These are phyloP conservation scores for Jacana jacana DNA, from an alignment of 2,113 vertebrate genomes.

Conservation along the genomic window DNA sequence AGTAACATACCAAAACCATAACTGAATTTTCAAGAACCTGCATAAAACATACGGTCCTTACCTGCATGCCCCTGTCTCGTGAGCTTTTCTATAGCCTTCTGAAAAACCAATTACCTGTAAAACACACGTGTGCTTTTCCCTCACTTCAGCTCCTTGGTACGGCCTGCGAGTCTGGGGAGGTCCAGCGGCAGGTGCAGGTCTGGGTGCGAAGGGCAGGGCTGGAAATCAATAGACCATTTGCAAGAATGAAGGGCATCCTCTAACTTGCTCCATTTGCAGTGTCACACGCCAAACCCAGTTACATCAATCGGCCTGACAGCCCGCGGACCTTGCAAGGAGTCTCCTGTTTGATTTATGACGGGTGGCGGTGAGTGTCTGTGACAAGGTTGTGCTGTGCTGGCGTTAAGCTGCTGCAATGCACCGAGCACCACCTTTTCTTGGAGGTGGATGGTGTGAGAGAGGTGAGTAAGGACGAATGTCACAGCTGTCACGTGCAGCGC, in stretches of 20 bases:
- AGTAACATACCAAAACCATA: not conserved
- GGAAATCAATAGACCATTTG: not conserved
- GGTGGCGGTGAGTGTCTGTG: not conserved
- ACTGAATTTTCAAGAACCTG: not conserved
- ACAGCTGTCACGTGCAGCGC: not conserved
- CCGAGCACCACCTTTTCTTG: not conserved
- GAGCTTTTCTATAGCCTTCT: not conserved
- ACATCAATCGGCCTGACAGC: not conserved
- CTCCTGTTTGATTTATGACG: conserved; percentile 20
- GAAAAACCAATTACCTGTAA: not conserved
- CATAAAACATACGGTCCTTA: not conserved
- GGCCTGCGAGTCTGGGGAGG: not conserved
- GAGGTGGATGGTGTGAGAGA: not conserved
- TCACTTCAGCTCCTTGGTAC: not conserved
- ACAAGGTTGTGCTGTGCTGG: not conserved
- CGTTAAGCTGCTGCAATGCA: not conserved
- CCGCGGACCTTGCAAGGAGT: not conserved
- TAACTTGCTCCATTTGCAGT: not conserved
- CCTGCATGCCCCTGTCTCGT: too few relatives aligned
- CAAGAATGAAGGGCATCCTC: conserved; percentile 3
- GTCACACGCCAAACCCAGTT: not conserved
- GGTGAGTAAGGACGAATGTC: not conserved
- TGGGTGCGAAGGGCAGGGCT: not conserved
- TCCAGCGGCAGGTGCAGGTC: not conserved
- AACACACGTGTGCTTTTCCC: fast-evolving